Conservation (phyloP, 2,888 invertebrate genomes). For the Epirrhoe tristata region DNA sequence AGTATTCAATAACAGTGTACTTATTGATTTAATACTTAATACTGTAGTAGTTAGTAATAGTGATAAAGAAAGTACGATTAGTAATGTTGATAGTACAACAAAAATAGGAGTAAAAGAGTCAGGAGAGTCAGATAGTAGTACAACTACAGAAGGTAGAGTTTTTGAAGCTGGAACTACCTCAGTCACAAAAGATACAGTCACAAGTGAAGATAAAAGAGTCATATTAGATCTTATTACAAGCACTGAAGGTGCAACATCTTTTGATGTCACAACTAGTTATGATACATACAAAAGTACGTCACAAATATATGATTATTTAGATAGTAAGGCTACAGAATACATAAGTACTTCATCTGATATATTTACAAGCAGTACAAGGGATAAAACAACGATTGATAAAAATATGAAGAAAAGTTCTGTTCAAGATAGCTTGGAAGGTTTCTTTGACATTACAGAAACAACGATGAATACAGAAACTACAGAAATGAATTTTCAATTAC, state of each 20-base stretch:
- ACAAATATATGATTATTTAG: neutral
- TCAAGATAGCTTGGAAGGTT: slow-evolving; percentile 13
- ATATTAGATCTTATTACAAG: slow-evolving; percentile 4
- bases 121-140: slow-evolving; percentile 15
- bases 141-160: slow-evolving; percentile 21
- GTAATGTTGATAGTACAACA: slow-evolving; percentile 17
- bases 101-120: slow-evolving; percentile 13
- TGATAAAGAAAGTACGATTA: slow-evolving; percentile 14
- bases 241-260: slow-evolving; percentile 8
- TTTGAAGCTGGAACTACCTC: neutral
- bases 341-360: neutral
- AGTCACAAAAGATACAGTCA: neutral
- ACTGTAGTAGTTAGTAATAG: slow-evolving; percentile 31
- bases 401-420: slow-evolving; percentile 22
- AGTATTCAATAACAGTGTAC: slow-evolving; percentile 46
- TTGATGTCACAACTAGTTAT: slow-evolving; percentile 9
- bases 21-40: slow-evolving; percentile 52
- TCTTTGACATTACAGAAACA: slow-evolving; percentile 19
- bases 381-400: slow-evolving; percentile 8
- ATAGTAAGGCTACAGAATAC: slow-evolving; percentile 1
- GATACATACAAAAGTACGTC: neutral
- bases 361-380: neutral
- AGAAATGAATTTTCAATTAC: slow-evolving; percentile 3
- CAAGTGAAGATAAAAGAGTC: neutral
- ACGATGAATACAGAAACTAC: slow-evolving; percentile 5